Percentiles rank a stretch among this genome's conserved stretches.
Evolutionary conservation across 2,888 invertebrate genomes (phyloP).

Genomic region (Buathra laborator): DNA sequence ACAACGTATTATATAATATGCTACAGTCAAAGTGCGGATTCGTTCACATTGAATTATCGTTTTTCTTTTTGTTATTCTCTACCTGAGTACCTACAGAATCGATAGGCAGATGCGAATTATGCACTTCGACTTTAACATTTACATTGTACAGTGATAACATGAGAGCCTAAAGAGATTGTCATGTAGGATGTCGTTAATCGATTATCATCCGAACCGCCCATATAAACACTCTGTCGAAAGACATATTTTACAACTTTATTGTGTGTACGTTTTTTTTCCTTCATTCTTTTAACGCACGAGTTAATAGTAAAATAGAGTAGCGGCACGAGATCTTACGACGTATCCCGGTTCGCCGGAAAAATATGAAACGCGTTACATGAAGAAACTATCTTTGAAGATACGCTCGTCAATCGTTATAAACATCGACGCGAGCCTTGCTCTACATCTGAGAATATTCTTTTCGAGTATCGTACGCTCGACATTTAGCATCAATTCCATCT

Average conservation of each 20-base stretch:
- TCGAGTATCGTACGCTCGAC: constrained; percentile 46
- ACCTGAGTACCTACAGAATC: constrained; percentile 3
- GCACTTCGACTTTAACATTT: constrained; percentile 75
- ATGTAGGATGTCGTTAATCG: constrained; percentile 32
- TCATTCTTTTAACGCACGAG: constrained; percentile 20
- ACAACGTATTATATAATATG: constrained; percentile 69
- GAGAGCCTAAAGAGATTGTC: constrained; percentile 57
- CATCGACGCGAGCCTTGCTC: constrained; percentile 5
- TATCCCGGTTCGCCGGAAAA: constrained; percentile 41
- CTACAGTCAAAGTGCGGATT: constrained; percentile 71
- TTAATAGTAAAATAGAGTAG: constrained; percentile 55
- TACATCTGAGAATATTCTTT: constrained; percentile 7
- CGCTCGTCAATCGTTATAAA: constrained; percentile 32
- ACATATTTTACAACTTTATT: constrained; percentile 22
- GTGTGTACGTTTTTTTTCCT: background rate
- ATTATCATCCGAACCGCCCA: constrained; percentile 8
- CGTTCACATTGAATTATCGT: constrained; percentile 7
- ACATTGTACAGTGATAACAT: constrained; percentile 69
- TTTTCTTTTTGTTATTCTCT: constrained; percentile 24
- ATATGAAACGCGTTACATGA: constrained; percentile 39
- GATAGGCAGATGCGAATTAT: constrained; percentile 52
- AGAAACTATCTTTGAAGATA: constrained; percentile 43
- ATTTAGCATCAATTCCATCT: constrained; percentile 66
- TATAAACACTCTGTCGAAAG: constrained; percentile 12
- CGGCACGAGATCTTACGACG: constrained; percentile 18